Percentiles rank a stretch among this genome's conserved stretches.
Conservation (phyloP, 2,888 invertebrate genomes). For the Blastobasis lacticolella region DNA sequence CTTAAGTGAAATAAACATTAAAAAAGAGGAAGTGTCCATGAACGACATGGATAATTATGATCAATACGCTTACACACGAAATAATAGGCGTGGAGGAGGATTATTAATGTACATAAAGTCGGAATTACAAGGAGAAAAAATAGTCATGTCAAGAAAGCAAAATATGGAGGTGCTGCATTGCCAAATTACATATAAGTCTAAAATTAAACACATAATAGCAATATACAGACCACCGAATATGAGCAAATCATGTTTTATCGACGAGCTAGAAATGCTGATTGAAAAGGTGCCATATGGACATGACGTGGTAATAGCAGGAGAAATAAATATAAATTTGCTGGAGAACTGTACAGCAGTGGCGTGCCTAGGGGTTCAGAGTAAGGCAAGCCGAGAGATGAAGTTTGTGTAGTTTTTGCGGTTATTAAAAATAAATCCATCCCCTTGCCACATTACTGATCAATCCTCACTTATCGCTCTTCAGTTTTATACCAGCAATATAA, state of each 20-base stretch:
- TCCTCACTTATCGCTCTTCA: too few species aligned
- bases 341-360: too few species aligned
- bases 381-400: too few species aligned
- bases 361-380: too few species aligned
- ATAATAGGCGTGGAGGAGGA: neutral
- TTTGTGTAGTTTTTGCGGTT: too few species aligned
- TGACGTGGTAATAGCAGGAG: neutral
- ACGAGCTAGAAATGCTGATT: neutral
- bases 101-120: neutral
- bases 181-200: neutral
- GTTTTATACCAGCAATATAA: too few species aligned
- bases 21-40: neutral
- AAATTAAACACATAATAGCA: constrained; percentile 1
- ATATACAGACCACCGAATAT: constrained; percentile 1
- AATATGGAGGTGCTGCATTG: neutral
- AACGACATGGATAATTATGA: constrained; percentile 1
- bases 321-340: neutral
- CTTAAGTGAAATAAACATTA: constrained; percentile 5
- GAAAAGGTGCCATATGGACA: neutral
- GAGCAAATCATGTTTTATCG: neutral
- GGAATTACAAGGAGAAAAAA: neutral
- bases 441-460: too few species aligned
- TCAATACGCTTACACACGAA: neutral
- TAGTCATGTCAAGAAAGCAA: neutral
- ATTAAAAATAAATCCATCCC: too few species aligned